phyloP scores from a whole-genome alignment of 1,140 invertebrate species.

The Lasaia peninsularis region DNA sequence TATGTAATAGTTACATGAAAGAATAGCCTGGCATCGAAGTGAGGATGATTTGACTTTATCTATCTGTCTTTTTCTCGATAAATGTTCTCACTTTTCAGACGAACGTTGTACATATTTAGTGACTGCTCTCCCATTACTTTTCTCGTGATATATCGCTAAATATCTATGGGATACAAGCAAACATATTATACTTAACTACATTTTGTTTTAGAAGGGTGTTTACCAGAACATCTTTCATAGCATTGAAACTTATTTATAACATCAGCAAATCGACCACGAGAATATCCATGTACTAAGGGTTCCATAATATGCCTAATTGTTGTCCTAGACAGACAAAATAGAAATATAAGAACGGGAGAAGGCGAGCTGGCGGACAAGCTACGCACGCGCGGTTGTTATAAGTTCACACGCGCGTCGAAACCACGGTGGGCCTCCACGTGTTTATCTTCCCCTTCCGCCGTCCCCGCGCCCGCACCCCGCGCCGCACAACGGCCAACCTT shows the following conservation, averaged over 20 bases:
- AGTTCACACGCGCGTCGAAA: slow-evolving; percentile 60
- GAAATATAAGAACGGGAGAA: slow-evolving; percentile 41
- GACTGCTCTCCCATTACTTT: no score
- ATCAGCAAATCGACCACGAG: background rate
- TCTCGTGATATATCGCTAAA: no score
- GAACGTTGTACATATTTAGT: no score
- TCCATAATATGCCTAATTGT: slow-evolving; percentile 28
- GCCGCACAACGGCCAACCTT: slow-evolving; percentile 28
- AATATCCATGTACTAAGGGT: slow-evolving; percentile 1
- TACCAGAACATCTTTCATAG: background rate
- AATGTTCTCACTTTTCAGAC: no score
- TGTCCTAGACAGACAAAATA: slow-evolving; percentile 59
- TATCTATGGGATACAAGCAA: no score
- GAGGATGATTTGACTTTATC: no score
- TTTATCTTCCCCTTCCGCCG: slow-evolving; percentile 42
- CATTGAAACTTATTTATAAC: background rate
- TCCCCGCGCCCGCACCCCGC: slow-evolving; percentile 39
- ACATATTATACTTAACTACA: no score
- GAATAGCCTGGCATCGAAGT: no score
- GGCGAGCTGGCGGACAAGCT: slow-evolving; percentile 41
- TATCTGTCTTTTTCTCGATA: no score
- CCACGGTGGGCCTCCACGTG: slow-evolving; percentile 74
- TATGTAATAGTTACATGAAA: no score
- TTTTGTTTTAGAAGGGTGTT: no score
- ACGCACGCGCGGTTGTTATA: slow-evolving; percentile 64